Evolutionary conservation across 2,888 invertebrate species (phyloP).

Genomic region (Odontocerum albicorne): DNA sequence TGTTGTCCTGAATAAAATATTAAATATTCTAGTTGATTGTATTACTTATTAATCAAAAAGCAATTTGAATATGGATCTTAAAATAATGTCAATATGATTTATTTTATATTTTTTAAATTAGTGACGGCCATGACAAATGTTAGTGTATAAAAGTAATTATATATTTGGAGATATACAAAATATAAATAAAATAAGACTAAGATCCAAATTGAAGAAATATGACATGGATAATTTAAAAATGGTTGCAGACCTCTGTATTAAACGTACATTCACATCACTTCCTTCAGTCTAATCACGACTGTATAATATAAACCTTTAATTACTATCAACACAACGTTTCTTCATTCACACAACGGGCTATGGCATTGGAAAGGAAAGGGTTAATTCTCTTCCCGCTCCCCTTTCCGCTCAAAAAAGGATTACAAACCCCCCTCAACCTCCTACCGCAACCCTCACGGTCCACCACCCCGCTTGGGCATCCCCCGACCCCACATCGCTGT

Average conservation of each 20-base stretch:
- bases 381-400: conserved; percentile 40
- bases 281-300: conserved; percentile 34
- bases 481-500: conserved; percentile 41
- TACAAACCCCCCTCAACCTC: conserved; percentile 26
- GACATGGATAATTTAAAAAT: too few species aligned
- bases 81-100: too few species aligned
- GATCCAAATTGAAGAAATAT: too few species aligned
- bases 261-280: conserved; percentile 34
- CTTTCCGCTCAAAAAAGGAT: conserved; percentile 36
- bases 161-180: too few species aligned
- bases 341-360: conserved; percentile 30
- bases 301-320: conserved; percentile 54
- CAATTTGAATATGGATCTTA: too few species aligned
- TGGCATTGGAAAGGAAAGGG: conserved; percentile 48
- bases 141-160: too few species aligned
- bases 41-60: too few species aligned
- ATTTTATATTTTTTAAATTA: too few species aligned
- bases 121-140: too few species aligned
- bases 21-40: too few species aligned
- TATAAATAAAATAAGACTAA: too few species aligned
- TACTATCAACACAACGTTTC: conserved; percentile 59
- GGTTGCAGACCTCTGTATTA: conserved; percentile 4
- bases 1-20: too few species aligned
- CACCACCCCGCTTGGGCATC: conserved; percentile 29
- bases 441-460: neutral